Conservation (phyloP, 2,888 invertebrate species). For the Hemaris fuciformis region DNA sequence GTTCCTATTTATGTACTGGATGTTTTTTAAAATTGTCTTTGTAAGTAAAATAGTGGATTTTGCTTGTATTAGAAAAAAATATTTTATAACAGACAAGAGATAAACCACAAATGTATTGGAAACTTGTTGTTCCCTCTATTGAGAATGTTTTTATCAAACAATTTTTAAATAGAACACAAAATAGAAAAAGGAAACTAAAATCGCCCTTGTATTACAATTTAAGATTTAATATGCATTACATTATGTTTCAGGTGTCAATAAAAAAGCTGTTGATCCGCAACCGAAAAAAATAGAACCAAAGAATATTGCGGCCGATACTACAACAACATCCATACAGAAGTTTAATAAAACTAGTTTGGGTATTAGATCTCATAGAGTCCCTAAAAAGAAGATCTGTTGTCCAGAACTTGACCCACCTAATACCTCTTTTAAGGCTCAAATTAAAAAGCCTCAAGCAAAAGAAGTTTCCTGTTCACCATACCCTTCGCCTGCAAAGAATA, state of each 20-base stretch:
- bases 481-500: not conserved
- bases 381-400: conserved; percentile 14
- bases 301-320: conserved; percentile 15
- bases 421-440: not conserved
- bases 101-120: not conserved
- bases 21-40: not conserved
- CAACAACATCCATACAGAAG: conserved; percentile 22
- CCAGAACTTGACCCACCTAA: not conserved
- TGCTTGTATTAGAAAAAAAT: too few species aligned
- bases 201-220: too few species aligned
- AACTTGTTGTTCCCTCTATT: not conserved
- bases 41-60: not conserved
- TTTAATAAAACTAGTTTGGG: conserved; percentile 29
- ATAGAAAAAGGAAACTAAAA: too few species aligned
- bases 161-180: not conserved
- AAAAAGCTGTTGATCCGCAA: not conserved
- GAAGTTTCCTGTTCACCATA: not conserved
- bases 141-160: too few species aligned
- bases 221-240: not conserved
- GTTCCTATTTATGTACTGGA: not conserved
- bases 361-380: conserved; percentile 34
- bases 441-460: not conserved
- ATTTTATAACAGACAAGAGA: too few species aligned
- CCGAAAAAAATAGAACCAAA: not conserved
- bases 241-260: conserved; percentile 21